These are phyloP conservation scores for Trissoscelio sp. DNA, from an alignment of 2,888 invertebrate species.

Conservation along the genomic window DNA sequence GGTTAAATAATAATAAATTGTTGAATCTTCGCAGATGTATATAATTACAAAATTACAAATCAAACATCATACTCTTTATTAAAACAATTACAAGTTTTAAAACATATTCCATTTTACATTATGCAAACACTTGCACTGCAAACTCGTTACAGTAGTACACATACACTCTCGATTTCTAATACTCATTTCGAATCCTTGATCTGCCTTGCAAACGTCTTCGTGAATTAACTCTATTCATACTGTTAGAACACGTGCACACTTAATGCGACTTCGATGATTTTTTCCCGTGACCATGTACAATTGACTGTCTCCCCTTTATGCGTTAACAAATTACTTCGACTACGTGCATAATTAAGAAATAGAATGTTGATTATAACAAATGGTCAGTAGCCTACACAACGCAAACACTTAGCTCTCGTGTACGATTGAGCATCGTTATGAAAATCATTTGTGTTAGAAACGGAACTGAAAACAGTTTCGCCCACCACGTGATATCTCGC, in stretches of 20 bases:
- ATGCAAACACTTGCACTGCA: background rate
- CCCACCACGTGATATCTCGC: conserved; percentile 44
- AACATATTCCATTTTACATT: background rate
- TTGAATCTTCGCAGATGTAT: no score
- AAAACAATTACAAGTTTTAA: no score
- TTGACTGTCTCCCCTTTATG: conserved; percentile 10
- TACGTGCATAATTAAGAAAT: conserved; percentile 49
- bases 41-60: no score
- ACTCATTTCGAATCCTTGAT: background rate
- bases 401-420: conserved; percentile 20
- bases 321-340: conserved; percentile 36
- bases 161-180: conserved; percentile 10
- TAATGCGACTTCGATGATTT: conserved; percentile 1
- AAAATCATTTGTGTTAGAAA: conserved; percentile 41
- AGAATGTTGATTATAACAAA: conserved; percentile 46
- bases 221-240: conserved; percentile 14
- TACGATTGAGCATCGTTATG: conserved; percentile 49
- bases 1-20: no score
- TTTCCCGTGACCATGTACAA: conserved; percentile 5
- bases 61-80: no score
- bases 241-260: background rate
- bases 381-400: conserved; percentile 51
- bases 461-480: conserved; percentile 41
- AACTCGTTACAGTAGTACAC: background rate
- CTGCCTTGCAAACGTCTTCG: background rate